Base-by-base conservation (phyloP, 1,140 invertebrate genomes). In the Drosophila navojoa region DNA sequence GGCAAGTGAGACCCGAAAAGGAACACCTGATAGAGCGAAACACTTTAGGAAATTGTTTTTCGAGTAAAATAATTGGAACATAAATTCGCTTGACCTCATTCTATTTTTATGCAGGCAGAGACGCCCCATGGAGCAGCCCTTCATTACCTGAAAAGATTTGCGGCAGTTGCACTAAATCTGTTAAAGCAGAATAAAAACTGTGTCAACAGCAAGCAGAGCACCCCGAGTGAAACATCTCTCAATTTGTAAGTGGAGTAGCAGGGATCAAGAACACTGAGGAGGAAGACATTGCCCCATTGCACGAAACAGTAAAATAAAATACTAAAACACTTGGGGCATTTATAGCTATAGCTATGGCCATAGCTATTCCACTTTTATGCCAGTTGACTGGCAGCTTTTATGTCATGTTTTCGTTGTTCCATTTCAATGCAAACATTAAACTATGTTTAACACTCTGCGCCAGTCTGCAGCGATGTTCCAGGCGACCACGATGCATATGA, bases 161-260 rank as follows among this genome's bases (percentile, higher is more conserved):
- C 55, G 35, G 57, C 44, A 40, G 15, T 50, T 73, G 57, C 55
- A 61, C 57, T 73, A 69, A 68, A 61, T 73, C 71, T 69, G 57
- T 49, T 68, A 61, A 73, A 61, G 49, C 49, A 68, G 49, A 73
- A 55, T 69, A 50, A 60, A 69, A 69, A 69, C 71, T 73, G 57
- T 73, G 71, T 73, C 71, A 73, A 68, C 71, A 73, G 71, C 61
- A 67, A 73, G 71, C 61, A 67, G 62, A 32, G 58, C n/a, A 16
- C 50, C 40, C n/a, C 40, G 27, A 60, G 63, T 71, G 29, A 38
- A 57, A 15, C 22, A 54, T 57, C 54, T 57, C 54, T 49, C 62
- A 59, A 72, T 67, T 72, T 72, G 63, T 45, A 45, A 27, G 22
- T 44, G 38, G 45, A 27, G 11, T 52, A 71, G 38, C 45, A 15